Evolutionary conservation across 2,797 vertebrate genomes (phyloP), one percentile per base, ranked within the genome.

Genomic region (Netta rufina): DNA sequence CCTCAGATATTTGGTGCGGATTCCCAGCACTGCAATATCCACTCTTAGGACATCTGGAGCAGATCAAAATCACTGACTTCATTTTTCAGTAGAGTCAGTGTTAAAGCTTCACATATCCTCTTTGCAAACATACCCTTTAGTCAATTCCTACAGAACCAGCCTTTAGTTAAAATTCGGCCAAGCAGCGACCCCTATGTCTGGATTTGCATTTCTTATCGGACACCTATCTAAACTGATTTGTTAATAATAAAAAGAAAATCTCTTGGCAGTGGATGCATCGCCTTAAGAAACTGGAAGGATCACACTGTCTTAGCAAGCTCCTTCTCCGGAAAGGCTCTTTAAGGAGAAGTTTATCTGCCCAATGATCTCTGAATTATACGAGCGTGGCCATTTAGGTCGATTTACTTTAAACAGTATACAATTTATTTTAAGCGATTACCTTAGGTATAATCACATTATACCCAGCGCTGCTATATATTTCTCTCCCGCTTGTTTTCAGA

Each of bases 1-100:
- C 98, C 98, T 98, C 98, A 98, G 98, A 99, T 98, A 98, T 98
- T 98, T 98, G 98, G 97, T 98, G 98, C 98, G 98, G 98, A 98
- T 99, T 98, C 98, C 98, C 98, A 96, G 97, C 97, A 96, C 97
- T 97, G 98, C 98, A 98, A 98, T 98, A 98, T 98, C 98, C 98
- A 98, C 98, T 98, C 97, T 98, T 97, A 98, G 98, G 98, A 98
- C 98, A 98, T 99, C 98, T 99, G 98, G 98, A 98, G 98, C 98
- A 98, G 98, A 99, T 99, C 98, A 98, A 93, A 98, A 99, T 98
- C 98, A 96, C 97, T 98, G 98, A 98, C 98, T 98, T 98, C 98
- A 98, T 98, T 95, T 98, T 98, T 94, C 97, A 98, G 98, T 98
- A 97, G 98, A 98, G 95, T 98, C 98, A 98, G 97, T 98, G 98